Base-by-base conservation (phyloP, 2,113 vertebrate species). In the Psettodes erumei region DNA sequence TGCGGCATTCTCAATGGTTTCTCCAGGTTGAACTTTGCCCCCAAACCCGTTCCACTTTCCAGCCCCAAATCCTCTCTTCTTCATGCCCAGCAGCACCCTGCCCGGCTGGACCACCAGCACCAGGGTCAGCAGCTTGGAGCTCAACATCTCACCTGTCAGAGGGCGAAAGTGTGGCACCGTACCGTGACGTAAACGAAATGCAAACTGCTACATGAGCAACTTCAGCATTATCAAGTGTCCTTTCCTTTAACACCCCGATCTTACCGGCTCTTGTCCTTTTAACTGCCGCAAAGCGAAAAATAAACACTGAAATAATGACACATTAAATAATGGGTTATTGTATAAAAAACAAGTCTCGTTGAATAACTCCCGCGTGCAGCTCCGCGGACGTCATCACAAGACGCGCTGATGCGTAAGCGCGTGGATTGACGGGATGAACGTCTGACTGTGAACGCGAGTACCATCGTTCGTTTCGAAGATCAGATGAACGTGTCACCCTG, bases 31-130 rank as follows among this genome's bases (percentile, higher is more conserved):
- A 25, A 99, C 96, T 90, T 99, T 98, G 0, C 98, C 98, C 9
- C 98, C 98, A 0, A 99, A 99, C 12, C 97, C 98, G 4, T 99
- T 99, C 97, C 98, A 99, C 13, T 93, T 95, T 25, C 97, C 96
- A 0, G 67, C 96, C 21, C 97, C 97, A 2, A 99, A 99, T 0
- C 98, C 97, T 0, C 97, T 93, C 71, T 99, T 99, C 93, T 99
- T 99, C 97, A 98, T 95, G 47, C 98, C 98, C 81, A 99, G 93
- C 30, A 99, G 93, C 28, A 99, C 86, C 0, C 86, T 93, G 21
- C 92, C 86, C 0, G 96, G 96, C 86, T 96, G 94, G 68, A 98
- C 87, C 80, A 99, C 95, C 85, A 99, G 63, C 10, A 98, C 97
- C 16, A 98, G 85, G 0, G 98, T 99, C 80, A 97, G 94, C 48